Conservation (phyloP, 1,140 invertebrate species). For the Atta cephalotes region DNA sequence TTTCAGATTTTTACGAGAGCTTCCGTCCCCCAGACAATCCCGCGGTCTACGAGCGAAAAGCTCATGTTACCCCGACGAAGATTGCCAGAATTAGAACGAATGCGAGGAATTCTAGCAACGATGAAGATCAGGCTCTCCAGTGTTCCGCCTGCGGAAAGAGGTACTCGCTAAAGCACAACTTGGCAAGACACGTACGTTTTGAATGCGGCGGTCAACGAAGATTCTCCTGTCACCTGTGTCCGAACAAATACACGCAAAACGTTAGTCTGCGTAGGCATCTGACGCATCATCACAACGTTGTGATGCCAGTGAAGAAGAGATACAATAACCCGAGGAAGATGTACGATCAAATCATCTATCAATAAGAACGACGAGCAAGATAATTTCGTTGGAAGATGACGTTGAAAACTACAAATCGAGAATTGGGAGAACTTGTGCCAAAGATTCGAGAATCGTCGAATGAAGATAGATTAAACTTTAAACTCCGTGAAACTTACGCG, state of each 20-base stretch:
- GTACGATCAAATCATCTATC: conserved; percentile 16
- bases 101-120: neutral
- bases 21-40: neutral
- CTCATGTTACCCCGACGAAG: neutral
- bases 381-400: neutral
- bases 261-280: conserved; percentile 82
- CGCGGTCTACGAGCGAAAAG: neutral
- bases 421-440: conserved; percentile 8
- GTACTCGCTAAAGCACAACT: conserved; percentile 85
- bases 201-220: conserved; percentile 86
- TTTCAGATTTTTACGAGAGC: conserved; percentile 55
- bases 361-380: conserved; percentile 14
- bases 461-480: conserved; percentile 7
- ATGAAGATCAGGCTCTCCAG: conserved; percentile 50
- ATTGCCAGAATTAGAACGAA: neutral
- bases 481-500: neutral
- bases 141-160: conserved; percentile 85
- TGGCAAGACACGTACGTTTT: conserved; percentile 86
- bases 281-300: conserved; percentile 75
- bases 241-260: conserved; percentile 84
- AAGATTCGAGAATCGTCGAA: neutral
- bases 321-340: conserved; percentile 3
- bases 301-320: conserved; percentile 29
- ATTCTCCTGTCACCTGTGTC: conserved; percentile 84
- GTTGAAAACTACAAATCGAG: no score